Percentiles rank a stretch among this genome's conserved stretches.
Conservation (phyloP, 2,113 vertebrate species). For the Capreolus pygargus region DNA sequence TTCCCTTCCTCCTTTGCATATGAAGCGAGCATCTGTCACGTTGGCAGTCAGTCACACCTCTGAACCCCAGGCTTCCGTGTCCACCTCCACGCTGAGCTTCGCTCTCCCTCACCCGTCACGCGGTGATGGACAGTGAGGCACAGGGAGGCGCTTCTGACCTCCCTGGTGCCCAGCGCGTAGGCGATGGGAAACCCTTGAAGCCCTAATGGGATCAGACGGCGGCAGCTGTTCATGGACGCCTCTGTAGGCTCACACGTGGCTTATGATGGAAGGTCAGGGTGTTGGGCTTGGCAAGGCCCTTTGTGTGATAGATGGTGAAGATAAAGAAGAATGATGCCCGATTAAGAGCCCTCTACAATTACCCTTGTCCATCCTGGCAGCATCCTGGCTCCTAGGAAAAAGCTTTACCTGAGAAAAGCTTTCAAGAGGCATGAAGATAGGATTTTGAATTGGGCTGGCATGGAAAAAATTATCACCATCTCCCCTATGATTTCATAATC, state of each 20-base stretch:
- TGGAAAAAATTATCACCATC: not conserved
- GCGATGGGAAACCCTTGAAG: not conserved
- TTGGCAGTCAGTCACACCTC: not conserved
- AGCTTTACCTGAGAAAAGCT: not conserved
- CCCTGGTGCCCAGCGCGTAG: not conserved
- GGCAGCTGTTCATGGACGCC: constrained; percentile 9
- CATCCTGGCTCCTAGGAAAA: not conserved
- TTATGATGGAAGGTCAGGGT: not conserved
- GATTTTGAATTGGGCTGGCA: not conserved
- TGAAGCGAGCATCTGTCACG: constrained; percentile 52
- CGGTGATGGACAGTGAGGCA: not conserved
- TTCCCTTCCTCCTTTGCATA: constrained; percentile 45
- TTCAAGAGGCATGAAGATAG: not conserved
- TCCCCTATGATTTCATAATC: not conserved
- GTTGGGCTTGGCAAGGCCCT: not conserved
- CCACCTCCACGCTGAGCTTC: not conserved
- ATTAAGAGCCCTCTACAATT: constrained; percentile 3
- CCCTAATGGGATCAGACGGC: not conserved
- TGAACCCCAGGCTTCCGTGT: not conserved
- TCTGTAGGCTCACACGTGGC: not conserved
- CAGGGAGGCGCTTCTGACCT: not conserved
- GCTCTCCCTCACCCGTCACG: not conserved
- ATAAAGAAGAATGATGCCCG: constrained; percentile 34
- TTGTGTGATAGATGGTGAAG: constrained; percentile 12
- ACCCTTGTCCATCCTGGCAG: not conserved